Evolutionary conservation across 2,113 vertebrate genomes (phyloP), one percentile per base, ranked within the genome.

Genomic region (Chaetura pelagica): DNA sequence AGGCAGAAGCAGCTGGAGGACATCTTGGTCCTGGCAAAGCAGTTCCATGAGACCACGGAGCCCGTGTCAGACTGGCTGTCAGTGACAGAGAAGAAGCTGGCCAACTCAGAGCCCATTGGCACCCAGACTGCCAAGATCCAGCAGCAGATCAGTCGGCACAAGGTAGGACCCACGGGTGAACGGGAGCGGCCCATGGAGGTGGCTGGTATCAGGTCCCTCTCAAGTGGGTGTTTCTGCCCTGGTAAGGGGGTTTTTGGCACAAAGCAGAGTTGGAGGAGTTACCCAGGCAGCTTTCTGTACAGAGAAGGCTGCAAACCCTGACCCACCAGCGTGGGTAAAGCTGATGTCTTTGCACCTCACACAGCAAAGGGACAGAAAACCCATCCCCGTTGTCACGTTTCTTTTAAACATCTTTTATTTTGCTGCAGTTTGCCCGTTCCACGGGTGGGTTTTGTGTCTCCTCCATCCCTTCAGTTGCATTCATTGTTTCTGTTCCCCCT

Each of bases 1-100:
- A 99, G 99, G 98, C 99, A 99, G 87, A 98, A 98, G 92, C 98
- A 99, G 97, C 98, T 99, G 97, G 99, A 99, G 97, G 99, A 99
- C 97, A 99, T 99, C 97, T 98, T 99, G 98, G 98, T 99, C 90
- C 96, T 99, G 97, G 99, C 99, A 38, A 99, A 99, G 87, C 98
- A 99, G 95, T 99, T 99, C 98, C 99, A 99, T 0, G 99, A 99
- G 77, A 99, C 99, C 52, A 98, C 99, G 9, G 99, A 99, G 97
- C 99, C 99, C 3, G 98, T 99, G 96, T 98, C 97, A 7, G 99
- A 99, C 93, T 99, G 99, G 99, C 97, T 99, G 86, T 98, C 99
- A 1, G 93, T 98, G 97, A 99, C 99, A 0, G 99, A 99, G 98
- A 98, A 99, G 94, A 99, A 99, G 34, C 96, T 99, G 90, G 99